phyloP scores from a whole-genome alignment of 2,113 vertebrate genomes.

The Emydocephalus ijimae region DNA sequence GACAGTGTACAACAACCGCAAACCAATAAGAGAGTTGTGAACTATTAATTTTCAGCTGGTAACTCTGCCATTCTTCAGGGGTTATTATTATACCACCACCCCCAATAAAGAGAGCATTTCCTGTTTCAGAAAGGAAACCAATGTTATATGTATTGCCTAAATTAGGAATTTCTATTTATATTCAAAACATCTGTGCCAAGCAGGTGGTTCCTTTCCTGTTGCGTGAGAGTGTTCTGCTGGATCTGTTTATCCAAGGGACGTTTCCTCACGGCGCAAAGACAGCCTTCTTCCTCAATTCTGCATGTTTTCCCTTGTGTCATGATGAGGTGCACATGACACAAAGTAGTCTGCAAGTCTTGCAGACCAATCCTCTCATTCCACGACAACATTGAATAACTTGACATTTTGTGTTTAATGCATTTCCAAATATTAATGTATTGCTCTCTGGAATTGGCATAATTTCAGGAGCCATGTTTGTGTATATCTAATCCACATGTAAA shows the following conservation, averaged over 20 bases:
- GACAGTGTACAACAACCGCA: not conserved
- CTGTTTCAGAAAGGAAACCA: slow-evolving; percentile 1
- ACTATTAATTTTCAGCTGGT: not conserved
- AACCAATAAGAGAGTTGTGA: not conserved
- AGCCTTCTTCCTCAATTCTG: not conserved
- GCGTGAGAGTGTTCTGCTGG: not conserved
- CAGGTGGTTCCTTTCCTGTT: slow-evolving; percentile 13
- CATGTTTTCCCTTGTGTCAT: not conserved
- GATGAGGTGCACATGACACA: not conserved
- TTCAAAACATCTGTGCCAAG: slow-evolving; percentile 10
- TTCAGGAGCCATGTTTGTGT: not conserved
- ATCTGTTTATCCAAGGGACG: not conserved
- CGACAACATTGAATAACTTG: not conserved
- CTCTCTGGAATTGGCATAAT: not conserved
- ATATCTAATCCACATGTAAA: not conserved
- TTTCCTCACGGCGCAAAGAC: not conserved
- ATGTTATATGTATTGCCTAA: not conserved
- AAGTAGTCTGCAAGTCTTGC: not conserved
- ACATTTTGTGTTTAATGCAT: not conserved
- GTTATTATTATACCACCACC: not conserved
- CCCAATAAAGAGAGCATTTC: not conserved
- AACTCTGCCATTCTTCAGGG: not conserved
- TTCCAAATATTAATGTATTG: not conserved
- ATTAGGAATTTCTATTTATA: not conserved
- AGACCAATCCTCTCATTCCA: not conserved